Base-by-base conservation (phyloP, 2,113 vertebrate species). In the Scortum barcoo region DNA sequence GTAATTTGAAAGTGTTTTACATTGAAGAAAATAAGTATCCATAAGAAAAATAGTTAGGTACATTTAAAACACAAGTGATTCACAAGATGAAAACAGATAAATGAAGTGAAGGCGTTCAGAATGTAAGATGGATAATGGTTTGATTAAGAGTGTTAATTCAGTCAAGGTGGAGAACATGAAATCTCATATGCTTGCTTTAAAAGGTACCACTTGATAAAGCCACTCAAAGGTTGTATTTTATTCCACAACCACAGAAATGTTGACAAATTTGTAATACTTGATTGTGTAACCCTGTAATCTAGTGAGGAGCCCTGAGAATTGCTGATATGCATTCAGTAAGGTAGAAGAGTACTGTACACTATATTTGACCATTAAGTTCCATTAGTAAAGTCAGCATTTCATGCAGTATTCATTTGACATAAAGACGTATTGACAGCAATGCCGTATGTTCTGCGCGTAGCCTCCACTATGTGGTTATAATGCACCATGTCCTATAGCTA, bases 331-430 rank as follows among this genome's bases (percentile, higher is more conserved):
- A 58, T 38, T 65, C 26, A 7, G 1, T 50, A 8, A 53, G 38
- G 19, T 60, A 22, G 54, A 60, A 60, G 12, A 53, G 19, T 40
- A 24, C 12, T 16, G n/a, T 44, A 24, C 22, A 54, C 19, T 62
- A 51, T 48, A 63, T 36, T 0, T 44, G 36, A 63, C 78, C 70
- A 78, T 84, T 71, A 71, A 40, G 68, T 62, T 58, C 83, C 84
- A 89, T 89, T 85, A 87, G 78, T 16, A 33, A 61, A 75, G 80
- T 89, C 67, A 67, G 66, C 58, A 42, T 38, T 48, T 67, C 74
- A 54, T 88, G 58, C 61, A 78, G 67, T 63, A 84, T 89, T 82
- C 36, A 93, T 90, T 72, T 51, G 66, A 84, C 63, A 50, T 61
- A 28, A 72, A 86, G 74, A 76, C 14, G 12, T 73, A 72, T 65